Base-by-base conservation (phyloP, 2,888 invertebrate species). In the Electrophaes corylata region DNA sequence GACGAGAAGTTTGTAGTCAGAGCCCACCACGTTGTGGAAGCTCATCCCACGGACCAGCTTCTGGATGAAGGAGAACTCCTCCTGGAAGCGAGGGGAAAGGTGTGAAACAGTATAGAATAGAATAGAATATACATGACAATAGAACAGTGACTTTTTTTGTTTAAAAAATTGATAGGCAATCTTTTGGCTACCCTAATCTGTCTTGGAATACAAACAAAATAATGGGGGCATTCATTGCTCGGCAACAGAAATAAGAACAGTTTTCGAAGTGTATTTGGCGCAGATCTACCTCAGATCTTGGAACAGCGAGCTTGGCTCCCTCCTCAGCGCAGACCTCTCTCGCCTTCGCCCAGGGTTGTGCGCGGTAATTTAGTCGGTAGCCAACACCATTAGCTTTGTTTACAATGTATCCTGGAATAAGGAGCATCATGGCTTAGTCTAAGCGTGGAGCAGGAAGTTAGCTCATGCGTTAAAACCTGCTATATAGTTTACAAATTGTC, bases 31-130 rank as follows among this genome's bases (percentile, higher is more conserved):
- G 10, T 70, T 64, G 0, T 78, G 76, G 60, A 78, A 84, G 14
- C 78, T 67, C 85, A 90, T 86, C 0, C 66, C 74, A 0, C 84
- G 77, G 1, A 89, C 81, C 11, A 88, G 23, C 19, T 70, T 71
- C 62, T 88, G 88, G 11, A 90, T 67, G 58, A 77, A 81, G 0
- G 39, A 39, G 62, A 88, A 90, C 57, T 90, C 83, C 3, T 78
- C 78, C 90, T 90, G 72, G 2, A 76, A 77, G 47, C 16, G 29
- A 56, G n/a, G 19, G 33, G 37, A 40, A 41, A 18, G 3, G 2
- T 37, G n/a, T 14, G 10, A 29, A 0, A 0, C 5, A 29, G 10
- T 8, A 10, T 10, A 29, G 3, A 3, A 6, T 23, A 23, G 23
- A 29, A 8, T 20, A 4, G 1, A 3, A 1, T 20, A 5, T 4